Percentiles rank a stretch among this genome's conserved stretches.
Evolutionary conservation across 2,797 vertebrate species (phyloP).

Genomic region (Amniataba percoides): DNA sequence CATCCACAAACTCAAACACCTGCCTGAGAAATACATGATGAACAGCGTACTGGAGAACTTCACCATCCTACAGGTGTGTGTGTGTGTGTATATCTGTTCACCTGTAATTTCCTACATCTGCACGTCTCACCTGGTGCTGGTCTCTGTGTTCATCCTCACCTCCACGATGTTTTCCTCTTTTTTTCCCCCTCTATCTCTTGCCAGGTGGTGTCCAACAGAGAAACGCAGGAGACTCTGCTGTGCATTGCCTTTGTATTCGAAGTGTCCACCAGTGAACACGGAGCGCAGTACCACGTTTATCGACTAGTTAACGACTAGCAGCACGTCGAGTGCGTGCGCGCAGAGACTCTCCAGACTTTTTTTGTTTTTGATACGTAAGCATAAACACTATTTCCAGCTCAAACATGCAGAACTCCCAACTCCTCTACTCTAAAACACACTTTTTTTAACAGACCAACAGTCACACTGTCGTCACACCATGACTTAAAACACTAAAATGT

Average conservation of each 20-base stretch:
- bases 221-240: conserved; percentile 96
- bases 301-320: conserved; percentile 95
- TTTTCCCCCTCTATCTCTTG: conserved; percentile 31
- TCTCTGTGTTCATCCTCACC: not conserved
- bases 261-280: conserved; percentile 95
- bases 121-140: not conserved
- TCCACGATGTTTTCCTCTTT: not conserved
- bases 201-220: conserved; percentile 96
- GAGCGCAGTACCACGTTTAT: conserved; percentile 96
- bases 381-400: conserved; percentile 73
- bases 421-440: conserved; percentile 43
- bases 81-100: not conserved
- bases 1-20: conserved; percentile 97
- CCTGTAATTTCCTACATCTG: not conserved
- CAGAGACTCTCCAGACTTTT: conserved; percentile 73
- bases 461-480: conserved; percentile 68
- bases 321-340: conserved; percentile 47
- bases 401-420: conserved; percentile 51
- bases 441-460: conserved; percentile 71
- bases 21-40: conserved; percentile 99
- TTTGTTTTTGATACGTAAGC: conserved; percentile 49
- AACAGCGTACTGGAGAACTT: conserved; percentile 99
- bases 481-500: conserved; percentile 25
- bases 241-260: conserved; percentile 97
- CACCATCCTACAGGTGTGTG: conserved; percentile 93